These are phyloP conservation scores for honey bee (Apis mellifera) DNA, from an alignment of 1,140 invertebrate species.

Conservation along the genomic window DNA sequence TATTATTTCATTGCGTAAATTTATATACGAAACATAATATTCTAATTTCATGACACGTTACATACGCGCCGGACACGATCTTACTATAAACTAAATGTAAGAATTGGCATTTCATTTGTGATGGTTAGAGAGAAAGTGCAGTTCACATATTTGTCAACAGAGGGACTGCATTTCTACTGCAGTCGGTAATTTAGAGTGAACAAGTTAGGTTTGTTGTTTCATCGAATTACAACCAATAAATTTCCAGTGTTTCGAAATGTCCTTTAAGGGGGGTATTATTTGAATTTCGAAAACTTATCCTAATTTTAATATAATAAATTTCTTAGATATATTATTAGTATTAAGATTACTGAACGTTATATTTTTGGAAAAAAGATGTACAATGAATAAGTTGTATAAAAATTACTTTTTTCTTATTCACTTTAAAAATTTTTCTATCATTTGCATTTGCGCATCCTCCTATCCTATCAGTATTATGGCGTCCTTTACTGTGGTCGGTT, in stretches of 20 bases:
- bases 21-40: not conserved
- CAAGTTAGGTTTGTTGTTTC: not conserved
- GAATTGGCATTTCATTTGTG: slow-evolving; percentile 26
- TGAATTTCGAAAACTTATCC: slow-evolving; percentile 10
- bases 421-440: slow-evolving; percentile 14
- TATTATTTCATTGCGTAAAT: not conserved
- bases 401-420: not conserved
- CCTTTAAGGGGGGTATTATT: slow-evolving; percentile 26
- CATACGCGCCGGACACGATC: slow-evolving; percentile 18
- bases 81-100: slow-evolving; percentile 36
- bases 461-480: slow-evolving; percentile 42
- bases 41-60: not conserved
- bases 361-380: not conserved
- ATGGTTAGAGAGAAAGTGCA: slow-evolving; percentile 4
- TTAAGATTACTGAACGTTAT: not conserved
- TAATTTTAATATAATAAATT: too few relatives aligned
- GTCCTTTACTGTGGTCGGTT: slow-evolving; percentile 35
- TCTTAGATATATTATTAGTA: too few relatives aligned
- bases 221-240: slow-evolving; percentile 1
- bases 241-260: slow-evolving; percentile 5
- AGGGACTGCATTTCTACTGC: slow-evolving; percentile 29
- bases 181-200: slow-evolving; percentile 41
- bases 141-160: slow-evolving; percentile 32
- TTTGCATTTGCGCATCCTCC: slow-evolving; percentile 47
- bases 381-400: not conserved